Conservation (phyloP, 92 coral and sea anemone genomes). For the Palythoa grandiflora region DNA sequence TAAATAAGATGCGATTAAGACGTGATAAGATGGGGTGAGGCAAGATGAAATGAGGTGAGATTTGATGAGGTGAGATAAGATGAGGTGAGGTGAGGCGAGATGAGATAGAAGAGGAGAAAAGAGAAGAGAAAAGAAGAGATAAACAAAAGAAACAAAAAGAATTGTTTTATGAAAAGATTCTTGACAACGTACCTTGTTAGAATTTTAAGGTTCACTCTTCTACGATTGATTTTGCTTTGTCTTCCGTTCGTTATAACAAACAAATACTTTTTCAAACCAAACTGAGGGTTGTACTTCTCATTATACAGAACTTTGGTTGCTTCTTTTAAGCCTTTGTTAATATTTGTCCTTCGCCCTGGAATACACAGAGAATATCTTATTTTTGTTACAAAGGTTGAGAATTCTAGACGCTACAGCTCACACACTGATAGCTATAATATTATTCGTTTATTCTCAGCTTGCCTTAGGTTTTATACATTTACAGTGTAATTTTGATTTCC, state of each 20-base stretch:
- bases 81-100: background rate
- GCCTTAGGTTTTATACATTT: too few species aligned
- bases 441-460: too few species aligned
- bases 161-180: background rate
- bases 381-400: too few species aligned
- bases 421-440: too few species aligned
- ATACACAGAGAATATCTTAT: background rate
- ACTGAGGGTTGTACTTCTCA: constrained; percentile 31
- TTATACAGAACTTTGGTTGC: constrained; percentile 33
- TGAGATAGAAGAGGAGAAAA: too few species aligned
- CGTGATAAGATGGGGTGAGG: too few species aligned
- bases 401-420: too few species aligned
- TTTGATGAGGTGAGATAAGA: background rate
- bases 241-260: constrained; percentile 28
- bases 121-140: background rate
- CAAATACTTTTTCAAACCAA: constrained; percentile 33
- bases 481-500: too few species aligned
- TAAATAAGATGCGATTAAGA: too few species aligned
- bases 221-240: background rate
- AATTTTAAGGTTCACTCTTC: background rate
- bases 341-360: background rate
- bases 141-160: background rate
- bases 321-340: constrained; percentile 18
- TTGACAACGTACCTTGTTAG: constrained; percentile 11
- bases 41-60: too few species aligned